Conservation (phyloP, 1,140 invertebrate genomes). For the Gyrodactylus bullatarudis region DNA sequence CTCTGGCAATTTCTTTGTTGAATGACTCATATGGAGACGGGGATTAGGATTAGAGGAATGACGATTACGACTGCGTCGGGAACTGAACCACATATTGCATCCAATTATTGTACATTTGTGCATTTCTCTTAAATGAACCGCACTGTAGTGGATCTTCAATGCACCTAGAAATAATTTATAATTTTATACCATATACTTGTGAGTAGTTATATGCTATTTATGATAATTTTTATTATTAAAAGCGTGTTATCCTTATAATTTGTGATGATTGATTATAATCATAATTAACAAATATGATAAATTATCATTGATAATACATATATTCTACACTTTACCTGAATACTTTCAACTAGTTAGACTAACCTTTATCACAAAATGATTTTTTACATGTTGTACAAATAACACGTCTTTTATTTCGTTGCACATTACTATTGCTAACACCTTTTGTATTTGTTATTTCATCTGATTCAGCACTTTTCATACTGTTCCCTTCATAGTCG, state of each 20-base stretch:
- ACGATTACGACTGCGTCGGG: slow-evolving; percentile 58
- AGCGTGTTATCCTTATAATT: no score
- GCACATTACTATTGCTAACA: neutral
- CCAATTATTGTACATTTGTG: slow-evolving; percentile 91
- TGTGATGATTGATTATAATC: no score
- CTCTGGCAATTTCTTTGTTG: slow-evolving; percentile 9
- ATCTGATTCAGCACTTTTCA: neutral
- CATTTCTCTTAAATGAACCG: slow-evolving; percentile 88
- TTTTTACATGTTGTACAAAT: slow-evolving; percentile 90
- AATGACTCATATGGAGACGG: slow-evolving; percentile 65
- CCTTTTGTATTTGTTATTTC: neutral
- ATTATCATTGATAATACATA: no score
- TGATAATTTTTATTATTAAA: neutral
- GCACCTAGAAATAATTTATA: slow-evolving; percentile 28
- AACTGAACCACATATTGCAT: slow-evolving; percentile 97
- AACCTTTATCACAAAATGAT: slow-evolving; percentile 81
- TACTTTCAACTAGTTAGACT: no score
- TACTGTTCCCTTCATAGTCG: no score
- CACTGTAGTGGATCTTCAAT: slow-evolving; percentile 92
- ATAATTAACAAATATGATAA: no score
- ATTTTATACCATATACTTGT: neutral
- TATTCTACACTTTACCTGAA: no score
- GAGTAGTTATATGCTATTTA: neutral
- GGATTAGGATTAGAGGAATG: slow-evolving; percentile 94
- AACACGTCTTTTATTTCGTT: slow-evolving; percentile 37